Percentiles rank a stretch among this genome's conserved stretches.
Conservation (phyloP, 2,113 vertebrate genomes). For the Corythoichthys intestinalis region DNA sequence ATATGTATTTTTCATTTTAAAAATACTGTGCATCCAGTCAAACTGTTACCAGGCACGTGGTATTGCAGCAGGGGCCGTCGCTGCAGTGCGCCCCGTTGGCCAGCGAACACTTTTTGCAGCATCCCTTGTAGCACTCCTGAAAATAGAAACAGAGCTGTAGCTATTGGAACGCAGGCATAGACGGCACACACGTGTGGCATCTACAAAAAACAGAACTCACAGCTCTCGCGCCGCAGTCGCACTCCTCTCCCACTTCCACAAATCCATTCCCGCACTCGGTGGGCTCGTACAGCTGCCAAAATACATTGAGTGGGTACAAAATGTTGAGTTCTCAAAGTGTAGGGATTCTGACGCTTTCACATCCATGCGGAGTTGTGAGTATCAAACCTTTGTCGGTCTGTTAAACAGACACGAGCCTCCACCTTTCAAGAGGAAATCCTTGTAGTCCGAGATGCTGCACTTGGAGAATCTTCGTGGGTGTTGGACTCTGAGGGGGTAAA, state of each 20-base stretch:
- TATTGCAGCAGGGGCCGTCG: conserved; percentile 94
- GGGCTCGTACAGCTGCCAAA: conserved; percentile 83
- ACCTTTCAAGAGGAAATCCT: conserved; percentile 90
- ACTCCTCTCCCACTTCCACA: conserved; percentile 93
- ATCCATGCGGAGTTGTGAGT: neutral
- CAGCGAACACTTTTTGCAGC: conserved; percentile 97
- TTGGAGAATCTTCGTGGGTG: conserved; percentile 92
- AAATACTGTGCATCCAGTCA: neutral
- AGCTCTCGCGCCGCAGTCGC: conserved; percentile 88
- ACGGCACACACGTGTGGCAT: conserved; percentile 5
- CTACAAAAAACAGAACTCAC: conserved; percentile 63
- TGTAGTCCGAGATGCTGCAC: conserved; percentile 93
- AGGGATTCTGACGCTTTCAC: neutral
- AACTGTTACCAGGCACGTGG: conserved; percentile 83
- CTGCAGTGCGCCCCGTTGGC: conserved; percentile 96
- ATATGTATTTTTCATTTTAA: neutral
- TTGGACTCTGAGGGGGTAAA: conserved; percentile 77
- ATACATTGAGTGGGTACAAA: conserved; percentile 25
- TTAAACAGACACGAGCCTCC: conserved; percentile 96
- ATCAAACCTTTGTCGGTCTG: conserved; percentile 87
- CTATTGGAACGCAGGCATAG: conserved; percentile 1
- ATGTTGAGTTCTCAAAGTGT: neutral
- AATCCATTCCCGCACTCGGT: conserved; percentile 97
- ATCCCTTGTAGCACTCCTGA: conserved; percentile 90
- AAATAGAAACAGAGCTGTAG: conserved; percentile 27